phyloP scores from a whole-genome alignment of 1,140 invertebrate genomes.

The Lordiphosa collinella region DNA sequence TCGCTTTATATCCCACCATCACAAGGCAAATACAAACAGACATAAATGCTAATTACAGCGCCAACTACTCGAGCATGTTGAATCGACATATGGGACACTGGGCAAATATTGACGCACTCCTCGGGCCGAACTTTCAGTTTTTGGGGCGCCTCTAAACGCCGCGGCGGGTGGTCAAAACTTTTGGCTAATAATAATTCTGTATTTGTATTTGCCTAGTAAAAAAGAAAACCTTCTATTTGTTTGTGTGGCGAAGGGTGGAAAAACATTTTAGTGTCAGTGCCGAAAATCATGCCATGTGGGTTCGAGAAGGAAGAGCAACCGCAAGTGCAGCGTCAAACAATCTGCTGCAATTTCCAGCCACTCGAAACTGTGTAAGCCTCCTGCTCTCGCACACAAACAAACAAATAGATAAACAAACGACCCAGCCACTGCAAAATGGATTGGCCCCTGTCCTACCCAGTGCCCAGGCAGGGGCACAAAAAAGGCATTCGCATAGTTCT shows the following conservation, averaged over 20 bases:
- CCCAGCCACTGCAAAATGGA: slow-evolving; percentile 24
- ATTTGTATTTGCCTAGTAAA: slow-evolving; percentile 57
- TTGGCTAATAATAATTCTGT: slow-evolving; percentile 61
- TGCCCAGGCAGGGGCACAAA: slow-evolving; percentile 24
- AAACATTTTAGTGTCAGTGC: slow-evolving; percentile 37
- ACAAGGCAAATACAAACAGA: slow-evolving; percentile 47
- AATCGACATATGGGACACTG: slow-evolving; percentile 66
- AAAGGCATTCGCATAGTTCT: slow-evolving; percentile 62
- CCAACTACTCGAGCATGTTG: slow-evolving; percentile 26
- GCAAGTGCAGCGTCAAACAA: slow-evolving; percentile 68
- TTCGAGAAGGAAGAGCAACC: slow-evolving; percentile 34
- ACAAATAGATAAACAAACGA: slow-evolving; percentile 72
- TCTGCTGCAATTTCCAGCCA: slow-evolving; percentile 68
- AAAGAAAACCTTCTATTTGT: slow-evolving; percentile 24
- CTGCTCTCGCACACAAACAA: slow-evolving; percentile 31
- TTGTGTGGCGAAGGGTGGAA: slow-evolving; percentile 11
- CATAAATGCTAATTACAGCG: slow-evolving; percentile 73
- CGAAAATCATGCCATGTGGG: slow-evolving; percentile 64
- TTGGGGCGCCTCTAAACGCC: slow-evolving; percentile 8
- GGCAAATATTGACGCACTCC: slow-evolving; percentile 64
- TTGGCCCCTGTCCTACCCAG: slow-evolving; percentile 16
- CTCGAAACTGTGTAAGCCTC: slow-evolving; percentile 21
- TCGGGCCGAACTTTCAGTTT: neutral
- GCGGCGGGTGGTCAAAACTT: slow-evolving; percentile 45
- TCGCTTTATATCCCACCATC: neutral